Conservation (phyloP, 2,113 vertebrate genomes). For the Antechinus stuartii region DNA sequence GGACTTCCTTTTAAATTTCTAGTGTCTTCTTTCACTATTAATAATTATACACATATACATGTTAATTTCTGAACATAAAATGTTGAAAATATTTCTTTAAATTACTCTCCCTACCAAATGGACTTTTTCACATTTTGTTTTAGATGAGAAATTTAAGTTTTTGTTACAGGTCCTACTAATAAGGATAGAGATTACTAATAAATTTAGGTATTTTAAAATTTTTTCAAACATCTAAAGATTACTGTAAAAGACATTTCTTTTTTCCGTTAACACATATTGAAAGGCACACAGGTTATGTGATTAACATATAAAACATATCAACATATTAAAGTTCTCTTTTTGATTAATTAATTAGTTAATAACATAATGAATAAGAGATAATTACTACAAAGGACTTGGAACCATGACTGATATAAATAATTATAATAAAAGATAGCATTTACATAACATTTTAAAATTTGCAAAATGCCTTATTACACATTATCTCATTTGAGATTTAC, state of each 20-base stretch:
- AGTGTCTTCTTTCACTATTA: slow-evolving; percentile 17
- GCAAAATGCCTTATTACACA: neutral
- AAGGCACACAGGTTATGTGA: slow-evolving; percentile 27
- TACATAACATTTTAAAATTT: neutral
- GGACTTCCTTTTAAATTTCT: slow-evolving; percentile 43
- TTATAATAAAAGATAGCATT: neutral
- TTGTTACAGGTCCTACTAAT: slow-evolving; percentile 16
- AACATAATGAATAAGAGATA: neutral
- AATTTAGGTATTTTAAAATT: neutral
- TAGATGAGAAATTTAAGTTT: slow-evolving; percentile 21
- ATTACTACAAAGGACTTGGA: slow-evolving; percentile 22
- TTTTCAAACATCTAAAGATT: slow-evolving; percentile 25
- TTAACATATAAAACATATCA: slow-evolving; percentile 13
- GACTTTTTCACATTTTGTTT: neutral
- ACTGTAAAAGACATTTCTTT: slow-evolving; percentile 43
- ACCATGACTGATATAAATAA: slow-evolving; percentile 20
- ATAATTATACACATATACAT: slow-evolving; percentile 24
- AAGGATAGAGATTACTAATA: slow-evolving; percentile 42
- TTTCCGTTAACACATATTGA: slow-evolving; percentile 13
- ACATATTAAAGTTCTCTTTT: slow-evolving; percentile 1
- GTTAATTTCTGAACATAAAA: slow-evolving; percentile 39
- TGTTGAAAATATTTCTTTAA: neutral
- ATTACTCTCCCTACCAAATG: neutral
- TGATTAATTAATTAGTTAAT: slow-evolving; percentile 19
- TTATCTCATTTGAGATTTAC: neutral